phyloP scores from a whole-genome alignment of 2,113 vertebrate species.

The Bothrops jararaca region DNA sequence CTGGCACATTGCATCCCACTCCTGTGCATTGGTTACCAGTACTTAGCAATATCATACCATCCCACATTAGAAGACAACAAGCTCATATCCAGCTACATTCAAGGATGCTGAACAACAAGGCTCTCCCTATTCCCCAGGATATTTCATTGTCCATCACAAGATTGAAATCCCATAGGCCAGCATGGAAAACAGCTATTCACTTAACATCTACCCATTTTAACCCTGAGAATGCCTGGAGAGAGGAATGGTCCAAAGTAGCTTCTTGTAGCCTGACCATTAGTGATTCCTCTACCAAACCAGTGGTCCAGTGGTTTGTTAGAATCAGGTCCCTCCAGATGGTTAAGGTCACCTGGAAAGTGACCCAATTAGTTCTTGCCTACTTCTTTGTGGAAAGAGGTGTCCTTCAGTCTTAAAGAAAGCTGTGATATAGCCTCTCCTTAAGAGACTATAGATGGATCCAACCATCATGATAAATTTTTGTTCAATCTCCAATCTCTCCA shows the following conservation, averaged over 20 bases:
- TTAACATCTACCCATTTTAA: background rate
- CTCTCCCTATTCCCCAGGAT: too few species aligned
- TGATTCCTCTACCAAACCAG: background rate
- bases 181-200: too few species aligned
- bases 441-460: background rate
- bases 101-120: too few species aligned
- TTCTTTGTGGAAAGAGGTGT: background rate
- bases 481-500: background rate
- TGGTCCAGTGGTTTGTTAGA: background rate
- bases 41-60: background rate
- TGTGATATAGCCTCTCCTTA: background rate
- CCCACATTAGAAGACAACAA: too few species aligned
- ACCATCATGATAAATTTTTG: background rate
- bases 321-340: background rate
- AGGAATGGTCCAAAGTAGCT: background rate
- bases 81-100: too few species aligned
- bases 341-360: background rate
- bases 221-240: background rate
- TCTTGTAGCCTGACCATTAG: background rate
- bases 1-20: too few species aligned
- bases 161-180: too few species aligned
- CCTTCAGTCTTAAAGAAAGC: background rate
- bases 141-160: too few species aligned
- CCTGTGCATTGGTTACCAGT: background rate
- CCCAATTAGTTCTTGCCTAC: background rate